A percentile compares a stretch with the other conserved stretches of the same genome.
phyloP scores from a whole-genome alignment of 2,113 vertebrate species.

The Fukomys damarensis region DNA sequence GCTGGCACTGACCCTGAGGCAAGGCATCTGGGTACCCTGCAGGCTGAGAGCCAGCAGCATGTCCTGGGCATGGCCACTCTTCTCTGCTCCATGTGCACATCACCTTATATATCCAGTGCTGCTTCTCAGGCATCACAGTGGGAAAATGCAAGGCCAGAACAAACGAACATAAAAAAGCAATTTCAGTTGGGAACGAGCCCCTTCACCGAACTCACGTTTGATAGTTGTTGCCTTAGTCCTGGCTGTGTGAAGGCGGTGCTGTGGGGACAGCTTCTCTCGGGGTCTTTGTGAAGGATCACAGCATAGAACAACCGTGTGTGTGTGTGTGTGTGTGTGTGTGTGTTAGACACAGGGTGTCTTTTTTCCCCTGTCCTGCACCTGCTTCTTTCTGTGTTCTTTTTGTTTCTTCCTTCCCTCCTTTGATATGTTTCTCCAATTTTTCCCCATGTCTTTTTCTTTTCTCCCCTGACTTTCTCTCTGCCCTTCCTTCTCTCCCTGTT shows the following conservation, averaged over 20 bases:
- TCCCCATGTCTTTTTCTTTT: not conserved
- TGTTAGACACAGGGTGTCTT: not conserved
- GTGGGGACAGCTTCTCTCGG: not conserved
- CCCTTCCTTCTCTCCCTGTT: too few species aligned
- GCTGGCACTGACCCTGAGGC: not conserved
- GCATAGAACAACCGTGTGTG: not conserved
- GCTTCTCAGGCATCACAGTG: not conserved
- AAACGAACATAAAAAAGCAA: slow-evolving; percentile 67
- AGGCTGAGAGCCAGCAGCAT: not conserved
- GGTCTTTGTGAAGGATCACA: not conserved
- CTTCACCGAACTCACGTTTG: not conserved
- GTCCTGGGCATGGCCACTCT: fast-evolving
- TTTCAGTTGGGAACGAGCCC: slow-evolving; percentile 53
- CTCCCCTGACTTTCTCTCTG: not conserved
- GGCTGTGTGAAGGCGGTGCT: not conserved
- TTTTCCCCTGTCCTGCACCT: not conserved
- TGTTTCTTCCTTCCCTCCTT: not conserved
- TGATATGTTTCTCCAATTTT: not conserved
- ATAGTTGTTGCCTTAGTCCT: not conserved
- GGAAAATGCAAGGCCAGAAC: slow-evolving; percentile 72
- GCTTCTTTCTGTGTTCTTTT: not conserved
- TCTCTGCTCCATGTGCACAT: fast-evolving
- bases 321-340: not conserved
- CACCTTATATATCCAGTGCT: not conserved
- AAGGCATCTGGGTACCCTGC: not conserved